Base-by-base conservation (phyloP, 2,797 vertebrate species). In the Pipistrellus pygmaeus region DNA sequence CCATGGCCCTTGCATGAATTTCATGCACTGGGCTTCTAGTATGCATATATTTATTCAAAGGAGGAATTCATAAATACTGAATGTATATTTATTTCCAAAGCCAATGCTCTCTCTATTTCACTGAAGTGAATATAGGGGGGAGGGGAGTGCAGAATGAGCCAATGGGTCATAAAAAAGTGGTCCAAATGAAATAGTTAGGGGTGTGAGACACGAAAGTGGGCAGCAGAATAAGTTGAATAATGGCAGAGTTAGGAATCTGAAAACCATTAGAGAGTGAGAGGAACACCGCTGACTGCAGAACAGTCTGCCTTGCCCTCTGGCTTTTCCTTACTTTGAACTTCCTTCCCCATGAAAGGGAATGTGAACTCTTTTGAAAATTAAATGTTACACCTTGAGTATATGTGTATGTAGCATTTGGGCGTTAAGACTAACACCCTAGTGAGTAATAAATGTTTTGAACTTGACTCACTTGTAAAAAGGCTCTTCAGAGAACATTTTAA, bases 391-490 rank as follows among this genome's bases (percentile, higher is more conserved):
- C 20, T 88, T 81, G 21, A 48, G 17, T 48, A 73, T 60, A 62
- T 35, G 71, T 41, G 30, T 38, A 82, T 15, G 32, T 51, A 85
- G n/a, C 32, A 92, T 75, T 53, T 85, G 73, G 90, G 30, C 13
- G 30, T 27, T 90, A 25, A 44, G 41, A 69, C 75, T 88, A 76
- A 73, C 12, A 57, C 41, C 41, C 38, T 53, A 35, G 9, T 71
- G 73, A 77, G 14, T 25, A 84, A 85, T 72, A 86, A 90, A 71
- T 71, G 23, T 41, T 88, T 94, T 87, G 41, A 94, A 90, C 57
- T 96, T 83, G 41, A 38, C 32, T 92, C 30, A 53, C n/a, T 83
- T 6, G 15, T 73, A 9, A 87, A 91, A 71, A 91, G 72, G 3
- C 11, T 71, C 17, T 89, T 38, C 10, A 83, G 21, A 90, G 30